Evolutionary conservation across 2,113 vertebrate species (phyloP), one percentile per base, ranked within the genome.

Genomic region (Acrocephalus arundinaceus): DNA sequence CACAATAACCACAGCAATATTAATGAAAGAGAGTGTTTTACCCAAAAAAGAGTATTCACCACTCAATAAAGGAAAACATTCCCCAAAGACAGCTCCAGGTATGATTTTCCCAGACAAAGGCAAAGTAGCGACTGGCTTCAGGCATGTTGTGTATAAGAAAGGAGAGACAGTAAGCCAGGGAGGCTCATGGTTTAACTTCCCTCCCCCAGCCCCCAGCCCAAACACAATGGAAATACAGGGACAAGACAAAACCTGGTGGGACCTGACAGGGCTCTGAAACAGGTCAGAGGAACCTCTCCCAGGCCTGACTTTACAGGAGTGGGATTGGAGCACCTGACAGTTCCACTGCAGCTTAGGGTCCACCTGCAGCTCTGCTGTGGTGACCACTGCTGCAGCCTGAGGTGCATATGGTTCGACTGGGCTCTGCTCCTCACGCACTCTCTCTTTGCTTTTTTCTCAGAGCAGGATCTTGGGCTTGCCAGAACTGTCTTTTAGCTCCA

Each of bases 381-480:
- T 75, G 4, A 2, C 16, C 35, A 30, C 15, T n/a, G 71, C 30
- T 75, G 19, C 35, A 49, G 2, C 28, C 15, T 66, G 51, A 43
- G 13, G 10, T n/a, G 52, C 25, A 13, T 20, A 49, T 13, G 35
- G 30, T 11, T 30, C 0, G 0, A 2, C 20, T 75, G 16, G 35
- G 16, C 16, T 49, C 61, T 58, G 24, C 35, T 35, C 45, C 9
- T 22, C 0, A 0, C 35, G 8, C 8, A 7, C 20, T 30, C 43
- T 62, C 39, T 43, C 20, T 75, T 41, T 30, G 15, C 9, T 46
- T 48, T n/a, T 41, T 41, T 15, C 24, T 85, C 25, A 67, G 43
- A 43, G 7, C 3, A 3, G 20, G 0, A 0, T 35, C 25, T 51
- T 76, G 52, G 20, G 5, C 30, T 66, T 49, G 12, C 10, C 0